These are phyloP conservation scores for Enteromius argenteus DNA, from an alignment of 2,797 vertebrate genomes.

Conservation along the genomic window DNA sequence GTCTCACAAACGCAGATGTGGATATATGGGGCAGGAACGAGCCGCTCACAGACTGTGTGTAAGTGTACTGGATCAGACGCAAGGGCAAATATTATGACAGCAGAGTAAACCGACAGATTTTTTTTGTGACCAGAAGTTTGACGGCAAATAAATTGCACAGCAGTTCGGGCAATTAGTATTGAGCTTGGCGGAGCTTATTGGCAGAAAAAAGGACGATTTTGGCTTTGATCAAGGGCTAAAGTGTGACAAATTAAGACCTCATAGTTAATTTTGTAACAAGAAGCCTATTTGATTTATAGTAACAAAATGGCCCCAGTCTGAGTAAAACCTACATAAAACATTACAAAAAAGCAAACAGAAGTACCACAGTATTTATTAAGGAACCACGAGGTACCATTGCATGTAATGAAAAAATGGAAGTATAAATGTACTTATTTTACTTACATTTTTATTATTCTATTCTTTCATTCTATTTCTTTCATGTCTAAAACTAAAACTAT, in stretches of 20 bases:
- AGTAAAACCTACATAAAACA: background rate
- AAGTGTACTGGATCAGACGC: background rate
- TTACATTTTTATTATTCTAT: too few species aligned
- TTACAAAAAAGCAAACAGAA: background rate
- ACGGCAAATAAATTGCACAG: constrained; percentile 45
- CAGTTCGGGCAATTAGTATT: constrained; percentile 15
- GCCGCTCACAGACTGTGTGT: constrained; percentile 15
- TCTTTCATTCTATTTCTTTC: too few species aligned
- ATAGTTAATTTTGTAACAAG: constrained; percentile 27
- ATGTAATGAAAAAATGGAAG: background rate
- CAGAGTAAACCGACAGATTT: background rate
- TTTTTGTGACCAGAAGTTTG: constrained; percentile 21
- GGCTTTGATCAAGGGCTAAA: constrained; percentile 29
- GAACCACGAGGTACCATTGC: background rate
- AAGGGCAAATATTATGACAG: constrained; percentile 37
- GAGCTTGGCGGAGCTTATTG: constrained; percentile 6
- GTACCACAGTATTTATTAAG: background rate
- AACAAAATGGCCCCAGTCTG: background rate
- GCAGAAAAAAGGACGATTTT: constrained; percentile 19
- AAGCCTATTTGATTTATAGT: constrained; percentile 8
- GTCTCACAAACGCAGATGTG: constrained; percentile 40
- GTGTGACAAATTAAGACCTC: constrained; percentile 29
- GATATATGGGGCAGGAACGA: constrained; percentile 38
- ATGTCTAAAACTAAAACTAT: background rate
- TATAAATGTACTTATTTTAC: too few species aligned